Evolutionary conservation across 2,888 invertebrate species (phyloP), one percentile per base, ranked within the genome.

Genomic region (Temnothorax unifasciatus): DNA sequence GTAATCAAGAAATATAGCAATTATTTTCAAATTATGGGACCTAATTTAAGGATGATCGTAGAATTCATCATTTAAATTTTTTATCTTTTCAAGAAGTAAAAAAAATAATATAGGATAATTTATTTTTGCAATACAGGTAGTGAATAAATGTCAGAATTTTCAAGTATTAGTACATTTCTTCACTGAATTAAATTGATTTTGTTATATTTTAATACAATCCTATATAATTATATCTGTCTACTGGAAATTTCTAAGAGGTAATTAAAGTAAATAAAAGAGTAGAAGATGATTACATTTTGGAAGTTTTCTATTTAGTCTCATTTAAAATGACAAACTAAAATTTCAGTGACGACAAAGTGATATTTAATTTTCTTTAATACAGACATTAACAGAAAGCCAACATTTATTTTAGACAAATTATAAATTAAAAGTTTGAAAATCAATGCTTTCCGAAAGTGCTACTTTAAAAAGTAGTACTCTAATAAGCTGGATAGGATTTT

Each of bases 11-110:
- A 11, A 73, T 8, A 2, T 25, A 41, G 0, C 3, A 73, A 54
- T 73, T 54, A 38, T 15, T 54, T 8, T 15, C 38, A 71, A 73
- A 73, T 73, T 54, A 54, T 11, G 29, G n/a, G 13, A 50, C 9
- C 5, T 54, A 71, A 66, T 66, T 64, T 44, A 66, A 44, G 18
- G 25, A 13, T 41, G 5, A 66, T 25, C 25, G 44, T 4, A 44
- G 13, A 66, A 66, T 66, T 13, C 2, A n/a, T 44, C 5, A 64
- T 34, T 21, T 6, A 34, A 44, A 21, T 50, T 29, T 29, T 1
- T 29, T 50, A 34, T n/a, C 9, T 15, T 34, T 69, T 52, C 4
- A 50, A 34, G 9, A 61, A 57, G 6, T 41, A 15, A 57, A 21
- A 4, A 44, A n/a, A 47, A 52, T 15, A 44, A 38, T 44, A 13